Conservation (phyloP, 53 echinoderm and acorn worm species). For the Luidia sarsii region DNA sequence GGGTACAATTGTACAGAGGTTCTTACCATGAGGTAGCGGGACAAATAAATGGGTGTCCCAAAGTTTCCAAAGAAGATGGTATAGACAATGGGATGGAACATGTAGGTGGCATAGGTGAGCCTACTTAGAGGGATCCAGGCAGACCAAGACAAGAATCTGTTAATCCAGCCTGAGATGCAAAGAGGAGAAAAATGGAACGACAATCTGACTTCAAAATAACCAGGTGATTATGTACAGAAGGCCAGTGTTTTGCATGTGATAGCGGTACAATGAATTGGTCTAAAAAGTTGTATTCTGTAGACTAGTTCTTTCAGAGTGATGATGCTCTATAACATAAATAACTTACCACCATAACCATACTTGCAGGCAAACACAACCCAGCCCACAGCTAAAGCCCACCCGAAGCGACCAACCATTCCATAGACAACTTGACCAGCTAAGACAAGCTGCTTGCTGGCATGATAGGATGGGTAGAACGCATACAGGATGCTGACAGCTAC, state of each 20-base stretch:
- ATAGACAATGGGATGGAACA: constrained; percentile 81
- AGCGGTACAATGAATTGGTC: no score
- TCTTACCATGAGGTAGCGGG: constrained; percentile 22
- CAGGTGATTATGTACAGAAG: no score
- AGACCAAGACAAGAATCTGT: constrained; percentile 70
- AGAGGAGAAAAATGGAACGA: no score
- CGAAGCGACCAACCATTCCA: constrained; percentile 65
- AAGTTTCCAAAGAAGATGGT: constrained; percentile 4
- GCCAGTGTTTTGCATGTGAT: no score
- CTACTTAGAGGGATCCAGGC: constrained; percentile 73
- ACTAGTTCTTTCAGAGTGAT: neutral
- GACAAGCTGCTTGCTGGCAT: neutral
- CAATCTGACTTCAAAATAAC: no score
- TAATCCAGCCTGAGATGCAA: constrained; percentile 73
- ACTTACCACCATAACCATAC: constrained; percentile 82
- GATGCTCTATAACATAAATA: neutral
- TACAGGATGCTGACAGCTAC: constrained; percentile 67
- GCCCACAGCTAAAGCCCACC: constrained; percentile 68
- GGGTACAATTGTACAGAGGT: neutral
- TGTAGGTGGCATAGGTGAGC: constrained; percentile 77
- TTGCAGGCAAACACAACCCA: constrained; percentile 89
- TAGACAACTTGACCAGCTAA: constrained; percentile 47
- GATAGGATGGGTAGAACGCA: constrained; percentile 64
- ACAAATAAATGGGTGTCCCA: neutral
- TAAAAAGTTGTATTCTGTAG: neutral